Base-by-base conservation (phyloP, 2,113 vertebrate species). In the Eonycteris spelaea region DNA sequence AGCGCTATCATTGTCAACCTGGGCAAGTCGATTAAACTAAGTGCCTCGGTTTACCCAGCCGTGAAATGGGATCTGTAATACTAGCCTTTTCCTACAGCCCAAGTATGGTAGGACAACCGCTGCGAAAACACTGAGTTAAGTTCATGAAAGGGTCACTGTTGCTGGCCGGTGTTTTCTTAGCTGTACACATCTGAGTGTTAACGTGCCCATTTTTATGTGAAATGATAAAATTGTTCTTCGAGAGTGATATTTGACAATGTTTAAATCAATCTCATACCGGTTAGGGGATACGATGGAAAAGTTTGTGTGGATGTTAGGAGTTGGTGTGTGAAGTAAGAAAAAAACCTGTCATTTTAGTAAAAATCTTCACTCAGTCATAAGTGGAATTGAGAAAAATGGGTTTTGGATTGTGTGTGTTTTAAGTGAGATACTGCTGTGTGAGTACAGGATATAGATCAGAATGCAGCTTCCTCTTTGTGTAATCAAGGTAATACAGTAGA, bases 21-120 rank as follows among this genome's bases (percentile, higher is more conserved):
- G 21, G 74, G 61, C 78, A 79, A 78, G 74, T 90, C 80, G 59
- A 28, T 87, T 33, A 63, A 89, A 93, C 70, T 4, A 85, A 91
- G n/a, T 28, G 30, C 85, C 96, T 97, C 59, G 1, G 28, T 92
- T 94, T 97, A 78, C 90, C 92, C 53, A 35, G 70, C 43, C 43
- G 35, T 26, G 84, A 91, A 78, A 35, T 83, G 65, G 93, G 89
- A 11, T 59, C 80, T 7, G 1, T 12, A 24, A 48, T 10, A 45
- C 8, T 57, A 40, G 75, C 86, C 2, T 96, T 84, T 94, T 61
- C 51, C 53, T 45, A 5, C n/a, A 3, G 67, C 13, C 40, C 51
- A 26, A 22, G 43, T 35, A 45, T 4, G 28, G 15, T 70, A 77
- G 70, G 35, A 12, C 35, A 70, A 24, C 57, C 51, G 55, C 35